These are phyloP conservation scores for Nesidiocoris tenuis DNA, from an alignment of 2,888 invertebrate genomes.

Conservation along the genomic window DNA sequence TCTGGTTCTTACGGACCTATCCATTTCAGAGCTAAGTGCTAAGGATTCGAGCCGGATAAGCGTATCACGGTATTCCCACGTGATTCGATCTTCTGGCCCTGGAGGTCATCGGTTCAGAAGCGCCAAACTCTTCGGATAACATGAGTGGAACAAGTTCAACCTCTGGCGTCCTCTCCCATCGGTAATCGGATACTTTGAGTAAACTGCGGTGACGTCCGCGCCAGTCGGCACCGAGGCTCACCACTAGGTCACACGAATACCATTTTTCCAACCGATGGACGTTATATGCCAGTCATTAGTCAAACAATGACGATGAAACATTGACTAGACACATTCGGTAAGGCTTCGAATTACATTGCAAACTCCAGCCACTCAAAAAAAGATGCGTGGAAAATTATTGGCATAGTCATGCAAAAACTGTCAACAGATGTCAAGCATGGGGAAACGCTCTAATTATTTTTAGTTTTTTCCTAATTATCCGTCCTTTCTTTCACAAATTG, in stretches of 20 bases:
- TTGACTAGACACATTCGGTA: no score
- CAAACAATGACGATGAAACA: background rate
- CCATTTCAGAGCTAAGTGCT: no score
- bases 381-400: no score
- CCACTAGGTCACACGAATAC: background rate
- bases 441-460: no score
- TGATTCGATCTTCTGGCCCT: background rate
- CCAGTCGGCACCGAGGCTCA: background rate
- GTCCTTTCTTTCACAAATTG: no score
- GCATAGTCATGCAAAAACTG: no score
- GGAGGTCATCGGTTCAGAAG: background rate
- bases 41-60: no score
- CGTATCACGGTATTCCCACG: background rate
- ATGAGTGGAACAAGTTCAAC: background rate
- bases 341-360: no score
- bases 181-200: background rate
- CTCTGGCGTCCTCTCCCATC: background rate
- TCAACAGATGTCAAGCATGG: no score
- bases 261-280: background rate
- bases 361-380: no score
- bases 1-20: no score
- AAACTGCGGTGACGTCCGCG: background rate
- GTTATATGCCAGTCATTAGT: background rate
- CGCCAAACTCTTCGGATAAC: background rate
- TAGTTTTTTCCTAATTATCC: no score